A percentile compares a stretch with the other conserved stretches of the same genome.
phyloP scores from a whole-genome alignment of 2,888 invertebrate species.

The Idaea biselata region DNA sequence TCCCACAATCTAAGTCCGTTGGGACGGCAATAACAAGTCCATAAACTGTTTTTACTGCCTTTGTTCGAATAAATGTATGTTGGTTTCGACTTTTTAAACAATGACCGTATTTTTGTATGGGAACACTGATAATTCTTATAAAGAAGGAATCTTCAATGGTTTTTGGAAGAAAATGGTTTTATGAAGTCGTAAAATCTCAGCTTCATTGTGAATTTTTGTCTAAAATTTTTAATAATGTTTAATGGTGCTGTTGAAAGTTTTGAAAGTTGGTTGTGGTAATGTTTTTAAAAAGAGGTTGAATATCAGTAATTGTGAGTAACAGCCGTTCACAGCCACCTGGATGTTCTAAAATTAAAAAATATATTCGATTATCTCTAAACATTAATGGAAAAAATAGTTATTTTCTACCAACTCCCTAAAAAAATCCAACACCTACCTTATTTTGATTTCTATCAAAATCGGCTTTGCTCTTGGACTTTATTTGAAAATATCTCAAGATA shows the following conservation, averaged over 20 bases:
- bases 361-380: too few species aligned
- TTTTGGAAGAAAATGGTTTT: conserved; percentile 43
- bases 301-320: background rate
- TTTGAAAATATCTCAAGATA: too few species aligned
- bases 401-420: too few species aligned
- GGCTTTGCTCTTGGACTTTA: too few species aligned
- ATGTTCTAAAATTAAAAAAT: too few species aligned
- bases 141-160: conserved; percentile 48
- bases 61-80: conserved; percentile 79
- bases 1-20: conserved; percentile 56
- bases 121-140: conserved; percentile 57
- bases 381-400: too few species aligned
- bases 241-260: background rate
- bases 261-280: background rate
- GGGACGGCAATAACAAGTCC: conserved; percentile 79
- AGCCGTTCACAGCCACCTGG: too few species aligned
- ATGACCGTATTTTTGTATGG: conserved; percentile 74
- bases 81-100: conserved; percentile 79
- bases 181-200: conserved; percentile 30
- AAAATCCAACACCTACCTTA: too few species aligned
- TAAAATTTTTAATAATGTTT: background rate
- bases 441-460: too few species aligned
- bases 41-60: conserved; percentile 81
- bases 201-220: conserved; percentile 15
- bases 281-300: background rate